phyloP scores from a whole-genome alignment of 1,140 invertebrate genomes.

The Papilio polyxenes region DNA sequence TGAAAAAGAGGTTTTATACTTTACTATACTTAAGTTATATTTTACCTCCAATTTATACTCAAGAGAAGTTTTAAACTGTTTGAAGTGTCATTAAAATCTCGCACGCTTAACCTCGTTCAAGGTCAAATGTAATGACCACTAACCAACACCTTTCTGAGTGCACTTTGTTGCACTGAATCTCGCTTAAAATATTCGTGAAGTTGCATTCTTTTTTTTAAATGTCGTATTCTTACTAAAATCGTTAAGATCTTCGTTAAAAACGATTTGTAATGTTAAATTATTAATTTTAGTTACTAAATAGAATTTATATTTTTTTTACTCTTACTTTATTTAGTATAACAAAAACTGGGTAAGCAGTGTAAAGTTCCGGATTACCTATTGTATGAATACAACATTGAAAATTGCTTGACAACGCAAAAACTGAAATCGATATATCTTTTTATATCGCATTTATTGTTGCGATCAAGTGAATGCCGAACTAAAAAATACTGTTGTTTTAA shows the following conservation, averaged over 20 bases:
- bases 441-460: too few relatives aligned
- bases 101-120: conserved; percentile 10
- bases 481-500: too few relatives aligned
- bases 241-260: too few relatives aligned
- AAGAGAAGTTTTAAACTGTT: too few relatives aligned
- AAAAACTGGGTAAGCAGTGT: not conserved
- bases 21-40: not conserved
- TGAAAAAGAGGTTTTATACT: too few relatives aligned
- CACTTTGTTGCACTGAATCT: not conserved
- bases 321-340: not conserved
- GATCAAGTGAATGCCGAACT: too few relatives aligned
- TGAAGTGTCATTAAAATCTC: not conserved
- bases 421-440: not conserved
- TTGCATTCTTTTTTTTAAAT: not conserved
- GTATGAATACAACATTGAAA: not conserved
- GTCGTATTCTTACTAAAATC: not conserved
- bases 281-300: too few relatives aligned
- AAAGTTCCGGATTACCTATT: not conserved
- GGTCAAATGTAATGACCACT: not conserved
- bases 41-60: not conserved
- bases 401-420: not conserved
- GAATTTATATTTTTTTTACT: too few relatives aligned
- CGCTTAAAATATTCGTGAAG: not conserved
- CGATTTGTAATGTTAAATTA: too few relatives aligned
- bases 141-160: not conserved